Base-by-base conservation (phyloP, 2,113 vertebrate genomes). In the Oxyruncus cristatus region DNA sequence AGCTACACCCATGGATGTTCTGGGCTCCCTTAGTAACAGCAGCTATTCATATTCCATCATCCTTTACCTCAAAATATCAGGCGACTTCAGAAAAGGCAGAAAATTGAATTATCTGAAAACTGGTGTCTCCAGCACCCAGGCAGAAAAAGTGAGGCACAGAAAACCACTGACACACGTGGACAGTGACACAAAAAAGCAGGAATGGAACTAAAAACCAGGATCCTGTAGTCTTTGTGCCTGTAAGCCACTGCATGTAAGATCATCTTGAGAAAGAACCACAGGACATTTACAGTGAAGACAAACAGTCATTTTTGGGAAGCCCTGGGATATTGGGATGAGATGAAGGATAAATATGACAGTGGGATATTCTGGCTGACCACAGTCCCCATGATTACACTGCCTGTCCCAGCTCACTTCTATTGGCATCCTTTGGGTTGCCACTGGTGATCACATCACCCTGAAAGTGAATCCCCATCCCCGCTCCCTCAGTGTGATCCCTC, bases 321-420 rank as follows among this genome's bases (percentile, higher is more conserved):
- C 35, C 32, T 66, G 42, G 47, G 77, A 21, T 24, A 5, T 26
- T 37, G 52, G 46, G 26, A 35, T 59, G 56, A 32, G 71, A 13
- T 3, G 7, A 78, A 46, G 70, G 41, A 44, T 53, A 42, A 58
- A 62, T 5, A 1, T 1, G 15, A 18, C 37, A 46, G 21, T 2
- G 8, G 35, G 70, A 50, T 39, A 47, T 86, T 26, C 70, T 55
- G 71, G 27, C 70, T 92, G 84, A 14, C 8, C 62, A 23, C n/a
- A 14, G 55, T 14, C 58, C 61, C 46, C 50, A 6, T 4, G 42
- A 6, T 4, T 2, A 28, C 63, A 47, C n/a, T 44, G 50, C 50
- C 30, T 0, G 0, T 26, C 75, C 77, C 53, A 22, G 58, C 39
- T 73, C 49, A 9, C 42, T 46, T 35, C 3, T 6, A 1, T 8